phyloP scores from a whole-genome alignment of 1,140 invertebrate species.

The Chironomus striatipennis region DNA sequence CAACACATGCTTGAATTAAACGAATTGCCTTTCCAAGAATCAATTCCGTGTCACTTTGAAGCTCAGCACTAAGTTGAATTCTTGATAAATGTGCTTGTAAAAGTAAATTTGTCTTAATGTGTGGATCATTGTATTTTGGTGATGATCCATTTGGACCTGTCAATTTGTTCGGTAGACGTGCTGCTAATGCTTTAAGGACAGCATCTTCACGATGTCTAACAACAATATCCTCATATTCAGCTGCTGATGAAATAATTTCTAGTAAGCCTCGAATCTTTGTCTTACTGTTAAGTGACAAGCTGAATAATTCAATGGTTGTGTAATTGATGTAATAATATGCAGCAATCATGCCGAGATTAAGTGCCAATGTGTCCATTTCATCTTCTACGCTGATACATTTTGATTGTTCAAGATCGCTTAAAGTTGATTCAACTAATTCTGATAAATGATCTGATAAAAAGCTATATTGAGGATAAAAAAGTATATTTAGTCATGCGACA shows the following conservation, averaged over 20 bases:
- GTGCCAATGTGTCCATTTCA: conserved; percentile 90
- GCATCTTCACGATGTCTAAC: conserved; percentile 93
- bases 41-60: conserved; percentile 92
- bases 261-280: conserved; percentile 94
- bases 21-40: conserved; percentile 82
- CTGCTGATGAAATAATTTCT: conserved; percentile 96
- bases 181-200: conserved; percentile 71
- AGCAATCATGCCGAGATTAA: conserved; percentile 99
- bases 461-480: conserved; percentile 34
- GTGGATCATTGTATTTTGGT: conserved; percentile 79
- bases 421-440: conserved; percentile 93
- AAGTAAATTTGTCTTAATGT: conserved; percentile 93
- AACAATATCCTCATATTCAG: conserved; percentile 91
- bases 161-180: conserved; percentile 70
- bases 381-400: conserved; percentile 98
- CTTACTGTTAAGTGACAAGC: conserved; percentile 90
- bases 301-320: conserved; percentile 97
- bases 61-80: conserved; percentile 86
- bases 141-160: conserved; percentile 46
- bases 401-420: conserved; percentile 92
- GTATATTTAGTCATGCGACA: background rate
- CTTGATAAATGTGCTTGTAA: conserved; percentile 93
- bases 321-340: conserved; percentile 99
- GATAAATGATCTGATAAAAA: conserved; percentile 98
- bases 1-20: conserved; percentile 96